Evolutionary conservation across 1,140 invertebrate genomes (phyloP), one percentile per base, ranked within the genome.

Genomic region (Euwallacea similis): DNA sequence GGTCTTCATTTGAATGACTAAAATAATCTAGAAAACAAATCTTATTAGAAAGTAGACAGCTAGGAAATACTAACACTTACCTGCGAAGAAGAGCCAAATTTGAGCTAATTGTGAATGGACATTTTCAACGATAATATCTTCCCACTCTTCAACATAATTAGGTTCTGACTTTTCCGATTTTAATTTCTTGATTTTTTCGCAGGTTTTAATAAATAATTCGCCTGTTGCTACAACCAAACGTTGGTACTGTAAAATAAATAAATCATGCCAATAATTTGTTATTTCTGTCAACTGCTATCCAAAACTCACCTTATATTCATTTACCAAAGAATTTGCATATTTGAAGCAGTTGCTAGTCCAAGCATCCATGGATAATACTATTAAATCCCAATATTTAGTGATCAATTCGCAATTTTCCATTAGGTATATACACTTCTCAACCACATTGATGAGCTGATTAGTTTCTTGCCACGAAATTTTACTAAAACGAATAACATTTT

Each of bases 311-410:
- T 78, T 71, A 10, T 67, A 61, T 43, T 74, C 73, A 13, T 76
- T 47, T 59, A 75, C 74, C 41, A 71, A 46, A 42, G 33, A 21
- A 47, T 67, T 73, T 46, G 75, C 69, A 73, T 76, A 75, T 41
- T 56, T n/a, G 2, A 71, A 64, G 66, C 77, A 75, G 86, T 75
- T 66, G 76, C 84, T 6, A 79, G 73, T 83, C 89, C 89, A 91
- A 2, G 86, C 85, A 8, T 85, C 84, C 2, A 89, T 75, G n/a
- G 85, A 86, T 74, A 91, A 86, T 9, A 90, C 81, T 56, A 88
- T 84, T 65, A 87, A 85, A 80, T 91, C 90, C 89, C 90, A 91
- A 47, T 87, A 83, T 60, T 79, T 79, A 8, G 78, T 74, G 11
- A 76, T 82, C 16, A 88, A 74, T 69, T 81, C 78, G 16, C 0